Base-by-base conservation (phyloP, 2,113 vertebrate species). In the Delphinus delphis region DNA sequence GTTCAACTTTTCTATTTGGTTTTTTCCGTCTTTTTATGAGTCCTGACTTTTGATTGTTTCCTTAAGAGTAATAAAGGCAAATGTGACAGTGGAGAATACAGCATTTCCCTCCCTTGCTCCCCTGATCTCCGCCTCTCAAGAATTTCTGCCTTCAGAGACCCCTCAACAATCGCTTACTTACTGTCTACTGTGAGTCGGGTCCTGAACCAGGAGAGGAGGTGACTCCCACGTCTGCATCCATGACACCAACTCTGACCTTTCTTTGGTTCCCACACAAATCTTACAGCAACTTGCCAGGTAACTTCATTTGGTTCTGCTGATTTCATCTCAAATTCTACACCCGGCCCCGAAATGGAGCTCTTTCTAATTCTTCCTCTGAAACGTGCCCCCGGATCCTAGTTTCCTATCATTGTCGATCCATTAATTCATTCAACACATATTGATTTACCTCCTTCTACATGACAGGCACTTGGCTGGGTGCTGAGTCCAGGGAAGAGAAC, bases 281-380 rank as follows among this genome's bases (percentile, higher is more conserved):
- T 77, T 2, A 33, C 11, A 65, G 50, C 38, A 55, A 15, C 55
- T 84, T 50, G n/a, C 9, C 18, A 26, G 12, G 26, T 11, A 8
- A 82, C 50, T 88, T 41, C 36, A 20, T 20, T 17, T 55, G 47
- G 21, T 31, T 6, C 1, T 53, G 12, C 17, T 67, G 26, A 21
- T 77, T 65, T 73, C 28, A n/a, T 71, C 62, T 87, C 31, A 73
- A 47, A 47, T 76, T 63, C 8, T 28, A 36, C 13, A 53, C 11
- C 26, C 17, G 5, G 17, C 21, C 5, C 2, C 2, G 3, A 14
- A 4, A 25, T 1, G 25, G 28, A 58, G 6, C 38, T 55, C 36
- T 44, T 70, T 53, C 26, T 86, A 53, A 62, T 53, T 76, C 38
- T 70, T 58, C 76, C 65, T 70, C 87, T 91, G 83, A 87, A 77